These are phyloP conservation scores for Cheirogaleus major DNA, from an alignment of 2,797 vertebrate genomes.

Conservation along the genomic window DNA sequence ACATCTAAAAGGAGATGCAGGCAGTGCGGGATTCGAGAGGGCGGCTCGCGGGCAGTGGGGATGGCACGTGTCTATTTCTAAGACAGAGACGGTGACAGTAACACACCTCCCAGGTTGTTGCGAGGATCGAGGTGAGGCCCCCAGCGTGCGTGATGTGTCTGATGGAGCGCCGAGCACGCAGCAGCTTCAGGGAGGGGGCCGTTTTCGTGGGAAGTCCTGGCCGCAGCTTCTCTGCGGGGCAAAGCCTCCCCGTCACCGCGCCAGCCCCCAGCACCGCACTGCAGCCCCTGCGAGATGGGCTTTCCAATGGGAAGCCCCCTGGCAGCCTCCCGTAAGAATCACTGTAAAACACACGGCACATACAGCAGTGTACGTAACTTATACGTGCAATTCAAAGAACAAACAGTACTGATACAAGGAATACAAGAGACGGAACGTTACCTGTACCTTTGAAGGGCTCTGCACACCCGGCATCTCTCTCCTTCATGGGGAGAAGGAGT, in stretches of 20 bases:
- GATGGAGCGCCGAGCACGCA: background rate
- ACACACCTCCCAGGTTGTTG: background rate
- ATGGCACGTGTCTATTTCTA: background rate
- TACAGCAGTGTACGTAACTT: fast-evolving
- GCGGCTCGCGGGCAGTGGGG: background rate
- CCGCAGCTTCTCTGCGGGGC: background rate
- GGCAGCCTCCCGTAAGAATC: background rate
- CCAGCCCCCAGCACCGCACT: background rate
- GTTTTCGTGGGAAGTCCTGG: background rate
- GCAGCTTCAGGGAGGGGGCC: background rate
- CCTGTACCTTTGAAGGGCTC: no score
- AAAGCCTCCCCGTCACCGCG: fast-evolving
- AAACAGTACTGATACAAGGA: no score
- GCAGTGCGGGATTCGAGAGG: background rate
- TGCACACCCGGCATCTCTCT: fast-evolving
- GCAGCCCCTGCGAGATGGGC: background rate
- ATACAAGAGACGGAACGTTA: background rate
- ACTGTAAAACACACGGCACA: background rate
- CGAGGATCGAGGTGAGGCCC: background rate
- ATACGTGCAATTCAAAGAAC: fast-evolving
- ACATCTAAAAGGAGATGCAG: no score
- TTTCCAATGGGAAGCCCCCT: no score
- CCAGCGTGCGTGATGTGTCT: no score
- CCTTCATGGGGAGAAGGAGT: background rate
- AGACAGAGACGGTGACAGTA: background rate